Evolutionary conservation across 2,888 invertebrate genomes (phyloP), one percentile per base, ranked within the genome.

Genomic region (Ochropleura leucogaster): DNA sequence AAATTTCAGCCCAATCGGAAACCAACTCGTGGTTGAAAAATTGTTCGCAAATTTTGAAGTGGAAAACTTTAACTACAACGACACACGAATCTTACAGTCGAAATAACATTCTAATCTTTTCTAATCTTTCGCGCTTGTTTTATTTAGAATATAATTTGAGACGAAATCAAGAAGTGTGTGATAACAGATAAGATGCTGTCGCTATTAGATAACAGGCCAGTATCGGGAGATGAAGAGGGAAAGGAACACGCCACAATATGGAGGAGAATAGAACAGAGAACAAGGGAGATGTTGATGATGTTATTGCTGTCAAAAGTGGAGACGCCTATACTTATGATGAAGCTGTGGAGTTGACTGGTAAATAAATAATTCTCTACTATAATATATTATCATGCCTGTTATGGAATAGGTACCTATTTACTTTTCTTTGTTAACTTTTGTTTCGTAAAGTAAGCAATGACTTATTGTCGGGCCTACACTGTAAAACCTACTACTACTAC

Each of bases 341-440:
- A 69, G 93, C 93, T 2, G 89, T 92, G 59, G 93, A 93, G 40
- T 74, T 93, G 49, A 87, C 91, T 79, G 93, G 93, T 92, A 88
- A 74, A 66, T n/a, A 30, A 40, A 40, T n/a, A 12, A 18, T 16
- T 2, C 1, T 51, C 20, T 46, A 40, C n/a, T 7, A n/a, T 42
- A n/a, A 42, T 20, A 12, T 20, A 55, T 14, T 20, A 55, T 20
- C 55, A 14, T 55, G 5, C 6, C 12, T 20, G 12, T 20, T 20
- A 55, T 20, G 55, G n/a, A n/a, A 20, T 53, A 20, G 49, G 14
- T 5, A 49, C 18, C 1, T 49, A 49, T 18, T 46, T 1, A 30
- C 30, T 30, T 30, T 30, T 30, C 1, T 3, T 30, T 30, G 30
- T 30, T 30, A 30, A 30, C 30, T 30, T 30, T 30, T 30, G 30